phyloP scores from a whole-genome alignment of 2,113 vertebrate genomes.

The Melanerpes aurifrons region DNA sequence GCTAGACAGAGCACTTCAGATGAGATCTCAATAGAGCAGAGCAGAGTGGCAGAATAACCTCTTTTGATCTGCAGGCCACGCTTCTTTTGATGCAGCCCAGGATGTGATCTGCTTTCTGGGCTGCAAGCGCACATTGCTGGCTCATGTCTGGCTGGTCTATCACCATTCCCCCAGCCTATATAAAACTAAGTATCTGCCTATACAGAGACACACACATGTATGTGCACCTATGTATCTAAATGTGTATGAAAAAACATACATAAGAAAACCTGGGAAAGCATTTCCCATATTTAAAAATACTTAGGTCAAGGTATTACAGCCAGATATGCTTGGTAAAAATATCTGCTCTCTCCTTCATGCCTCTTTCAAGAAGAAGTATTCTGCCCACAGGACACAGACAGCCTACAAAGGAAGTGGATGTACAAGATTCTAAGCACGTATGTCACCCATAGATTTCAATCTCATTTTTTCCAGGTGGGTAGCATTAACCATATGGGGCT shows the following conservation, averaged over 20 bases:
- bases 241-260: neutral
- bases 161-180: neutral
- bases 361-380: neutral
- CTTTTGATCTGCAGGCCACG: no score
- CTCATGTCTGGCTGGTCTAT: no score
- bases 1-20: no score
- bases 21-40: no score
- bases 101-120: no score
- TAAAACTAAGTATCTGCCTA: neutral
- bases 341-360: neutral
- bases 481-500: slow-evolving; percentile 33
- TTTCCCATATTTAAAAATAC: neutral
- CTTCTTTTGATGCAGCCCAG: no score
- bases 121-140: no score
- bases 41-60: no score
- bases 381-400: neutral
- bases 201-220: neutral
- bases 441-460: neutral
- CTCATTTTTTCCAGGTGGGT: slow-evolving; percentile 19
- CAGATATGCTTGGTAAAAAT: neutral
- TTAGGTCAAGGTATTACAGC: neutral
- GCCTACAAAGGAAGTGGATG: neutral
- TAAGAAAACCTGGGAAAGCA: neutral
- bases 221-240: neutral
- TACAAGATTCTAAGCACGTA: neutral